Evolutionary conservation across 2,797 vertebrate genomes (phyloP).

Genomic region (Gadopsis marmoratus): DNA sequence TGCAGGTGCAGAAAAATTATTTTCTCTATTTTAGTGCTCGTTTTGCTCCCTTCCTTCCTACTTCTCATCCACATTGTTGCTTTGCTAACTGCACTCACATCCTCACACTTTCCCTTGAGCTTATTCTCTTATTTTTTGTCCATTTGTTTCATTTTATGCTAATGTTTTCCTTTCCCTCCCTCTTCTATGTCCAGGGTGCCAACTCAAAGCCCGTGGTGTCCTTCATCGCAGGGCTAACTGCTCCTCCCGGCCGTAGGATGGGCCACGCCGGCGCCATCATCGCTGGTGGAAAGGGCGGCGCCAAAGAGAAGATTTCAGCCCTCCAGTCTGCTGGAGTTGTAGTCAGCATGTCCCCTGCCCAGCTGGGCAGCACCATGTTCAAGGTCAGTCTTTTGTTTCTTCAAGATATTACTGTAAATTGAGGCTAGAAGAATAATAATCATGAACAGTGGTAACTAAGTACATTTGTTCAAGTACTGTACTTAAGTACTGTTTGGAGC

Average conservation of each 20-base stretch:
- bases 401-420: neutral
- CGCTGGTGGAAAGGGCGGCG: conserved; percentile 97
- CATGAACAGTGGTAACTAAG: neutral
- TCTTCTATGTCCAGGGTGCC: conserved; percentile 84
- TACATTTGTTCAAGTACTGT: neutral
- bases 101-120: conserved; percentile 14
- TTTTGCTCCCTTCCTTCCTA: conserved; percentile 30
- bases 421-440: neutral
- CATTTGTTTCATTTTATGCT: conserved; percentile 6
- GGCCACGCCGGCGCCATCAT: conserved; percentile 98
- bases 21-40: conserved; percentile 34
- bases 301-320: conserved; percentile 98
- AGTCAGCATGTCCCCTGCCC: conserved; percentile 97
- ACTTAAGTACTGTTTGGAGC: neutral
- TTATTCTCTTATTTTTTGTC: neutral
- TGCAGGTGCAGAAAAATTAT: conserved; percentile 67
- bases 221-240: conserved; percentile 97
- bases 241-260: conserved; percentile 96
- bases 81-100: conserved; percentile 19
- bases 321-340: conserved; percentile 96
- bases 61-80: conserved; percentile 13
- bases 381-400: conserved; percentile 87
- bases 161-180: conserved; percentile 9
- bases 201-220: conserved; percentile 96
- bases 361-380: conserved; percentile 96